Evolutionary conservation across 92 coral and sea anemone genomes (phyloP).

Genomic region (Hydrozoanthus gracilis): DNA sequence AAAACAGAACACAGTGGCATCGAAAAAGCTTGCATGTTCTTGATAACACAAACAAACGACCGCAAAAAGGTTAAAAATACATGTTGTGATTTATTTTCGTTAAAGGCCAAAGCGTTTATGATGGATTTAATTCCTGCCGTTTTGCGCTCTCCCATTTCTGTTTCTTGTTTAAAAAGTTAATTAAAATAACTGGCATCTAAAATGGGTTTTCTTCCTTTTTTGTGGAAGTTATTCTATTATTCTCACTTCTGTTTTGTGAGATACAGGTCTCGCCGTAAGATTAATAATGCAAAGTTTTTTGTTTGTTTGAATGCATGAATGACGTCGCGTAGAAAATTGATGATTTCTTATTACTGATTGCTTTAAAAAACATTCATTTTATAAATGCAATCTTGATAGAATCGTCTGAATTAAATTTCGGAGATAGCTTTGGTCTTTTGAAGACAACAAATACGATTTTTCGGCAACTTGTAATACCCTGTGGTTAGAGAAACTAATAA

Average conservation of each 20-base stretch:
- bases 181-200: not conserved
- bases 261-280: not conserved
- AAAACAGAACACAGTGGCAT: too few relatives aligned
- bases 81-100: too few relatives aligned
- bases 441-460: not conserved
- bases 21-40: too few relatives aligned
- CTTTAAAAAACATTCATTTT: not conserved
- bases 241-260: not conserved
- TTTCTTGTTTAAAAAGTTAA: not conserved
- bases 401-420: not conserved
- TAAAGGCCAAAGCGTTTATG: not conserved
- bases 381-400: not conserved
- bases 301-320: not conserved
- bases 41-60: too few relatives aligned
- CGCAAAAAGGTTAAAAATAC: too few relatives aligned
- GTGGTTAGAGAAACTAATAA: too few relatives aligned
- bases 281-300: not conserved
- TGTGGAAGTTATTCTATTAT: not conserved
- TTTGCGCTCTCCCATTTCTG: not conserved
- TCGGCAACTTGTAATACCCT: not conserved
- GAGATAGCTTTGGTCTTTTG: not conserved
- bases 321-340: not conserved
- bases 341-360: too few relatives aligned
- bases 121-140: not conserved
- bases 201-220: not conserved